Evolutionary conservation across 2,113 vertebrate species (phyloP), one percentile per base, ranked within the genome.

Genomic region (Pampusana beccarii): DNA sequence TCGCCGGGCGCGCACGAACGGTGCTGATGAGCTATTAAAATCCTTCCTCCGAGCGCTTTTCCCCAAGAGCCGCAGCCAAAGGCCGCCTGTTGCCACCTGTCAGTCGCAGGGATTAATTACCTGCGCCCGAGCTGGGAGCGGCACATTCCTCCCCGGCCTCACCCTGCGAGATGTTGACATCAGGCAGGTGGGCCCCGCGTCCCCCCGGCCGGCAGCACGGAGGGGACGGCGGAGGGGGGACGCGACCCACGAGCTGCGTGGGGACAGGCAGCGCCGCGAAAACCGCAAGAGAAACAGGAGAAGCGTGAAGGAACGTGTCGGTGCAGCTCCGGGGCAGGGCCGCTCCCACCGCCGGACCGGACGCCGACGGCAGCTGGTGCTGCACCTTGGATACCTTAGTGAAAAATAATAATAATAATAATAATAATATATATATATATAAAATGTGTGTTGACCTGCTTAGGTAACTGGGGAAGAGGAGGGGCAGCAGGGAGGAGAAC

Each of bases 51-150:
- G 19, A 94, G 96, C 90, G 50, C 97, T 95, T 94, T 91, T 87
- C 97, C 82, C 82, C 93, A 38, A 86, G 81, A 97, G 97, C 96
- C 90, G 86, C 97, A 97, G 97, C 98, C 97, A 98, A 98, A 93
- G 96, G 97, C 97, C 97, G 98, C 98, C 98, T 98, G 98, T 98
- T 98, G 98, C 98, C 98, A 98, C 98, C 98, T 98, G 98, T 98
- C 98, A 98, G 97, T 98, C 84, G 95, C 38, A 24, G 97, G 98
- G 98, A 98, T 98, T 98, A 98, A 98, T 98, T 98, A 98, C 97
- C 98, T 98, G 98, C 93, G 94, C 42, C 69, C 79, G 94, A 94
- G 98, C 96, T 97, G 98, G 98, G 98, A 98, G 98, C 93, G 98
- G 97, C 98, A 58, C 98, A 98, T 98, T 98, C 98, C 97, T 98